These are phyloP conservation scores for Daboia siamensis DNA, from an alignment of 2,113 vertebrate genomes.

Conservation along the genomic window DNA sequence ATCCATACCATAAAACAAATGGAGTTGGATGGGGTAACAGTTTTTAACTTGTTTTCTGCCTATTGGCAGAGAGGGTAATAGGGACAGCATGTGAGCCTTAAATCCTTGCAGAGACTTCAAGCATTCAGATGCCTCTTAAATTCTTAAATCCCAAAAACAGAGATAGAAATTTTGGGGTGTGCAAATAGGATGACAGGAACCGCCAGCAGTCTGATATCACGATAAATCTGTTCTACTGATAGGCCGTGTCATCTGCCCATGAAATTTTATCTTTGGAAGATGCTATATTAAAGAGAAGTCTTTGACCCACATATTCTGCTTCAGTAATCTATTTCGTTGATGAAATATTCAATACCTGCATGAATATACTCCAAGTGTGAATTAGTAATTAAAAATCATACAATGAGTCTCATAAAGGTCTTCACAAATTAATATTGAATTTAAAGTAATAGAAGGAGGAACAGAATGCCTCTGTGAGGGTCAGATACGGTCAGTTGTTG, in stretches of 20 bases:
- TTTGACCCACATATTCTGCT: neutral
- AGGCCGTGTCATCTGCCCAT: neutral
- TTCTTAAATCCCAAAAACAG: neutral
- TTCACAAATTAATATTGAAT: neutral
- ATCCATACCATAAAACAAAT: neutral
- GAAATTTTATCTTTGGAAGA: neutral
- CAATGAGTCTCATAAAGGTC: neutral
- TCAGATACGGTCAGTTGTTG: neutral
- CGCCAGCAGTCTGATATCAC: neutral
- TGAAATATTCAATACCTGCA: neutral
- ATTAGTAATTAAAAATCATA: neutral
- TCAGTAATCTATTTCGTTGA: neutral
- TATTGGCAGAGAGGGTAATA: neutral
- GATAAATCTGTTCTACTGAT: neutral
- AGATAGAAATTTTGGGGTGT: neutral
- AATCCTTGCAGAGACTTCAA: neutral
- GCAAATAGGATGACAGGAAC: neutral
- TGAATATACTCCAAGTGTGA: neutral
- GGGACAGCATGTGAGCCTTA: neutral
- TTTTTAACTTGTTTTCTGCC: neutral
- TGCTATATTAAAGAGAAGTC: neutral
- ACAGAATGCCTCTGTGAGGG: constrained; percentile 7
- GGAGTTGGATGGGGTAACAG: neutral
- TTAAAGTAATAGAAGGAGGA: neutral
- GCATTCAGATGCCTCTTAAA: neutral